Evolutionary conservation across 2,888 invertebrate species (phyloP), one percentile per base, ranked within the genome.

Genomic region (Phoenoteleia sp.): DNA sequence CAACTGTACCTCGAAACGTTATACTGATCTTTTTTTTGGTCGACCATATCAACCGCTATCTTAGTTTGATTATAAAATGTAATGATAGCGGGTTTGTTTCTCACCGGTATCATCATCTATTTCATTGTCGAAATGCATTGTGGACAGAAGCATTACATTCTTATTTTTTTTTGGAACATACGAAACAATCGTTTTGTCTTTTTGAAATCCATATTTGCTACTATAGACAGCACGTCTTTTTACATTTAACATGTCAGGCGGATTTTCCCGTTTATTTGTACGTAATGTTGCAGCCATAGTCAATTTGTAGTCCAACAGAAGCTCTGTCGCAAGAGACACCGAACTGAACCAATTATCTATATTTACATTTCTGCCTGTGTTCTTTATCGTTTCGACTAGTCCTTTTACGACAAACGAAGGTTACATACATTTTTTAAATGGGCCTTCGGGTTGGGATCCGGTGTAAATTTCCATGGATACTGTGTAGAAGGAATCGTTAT

Each of bases 281-380:
- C 79, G 71, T 5, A 88, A 1, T 9, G 88, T 89, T 39, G 86
- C 86, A 17, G 88, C 81, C 7, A 88, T 56, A 39, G 88, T 85
- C 9, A 76, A 84, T 4, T 86, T 71, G 4, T 64, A 64, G 25
- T 85, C 62, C 2, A 62, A 45, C 19, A 81, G 33, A n/a, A 91
- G 88, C 56, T 90, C 87, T 23, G 82, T 52, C 11, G 81, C 82
- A 72, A 91, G 72, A 1, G 89, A 87, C 25, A 90, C 82, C 84
- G 89, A 89, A 47, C 89, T 90, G 45, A 88, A 92, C 87, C 88
- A 91, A 86, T 87, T 89, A 60, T 88, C 88, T n/a, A 86, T 79
- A 4, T 88, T 92, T 17, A 91, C 69, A 74, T 91, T 90, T 47
- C 88, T 25, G 13, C 86, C 81, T 15, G 71, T 67, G 72, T 86